phyloP scores from a whole-genome alignment of 2,113 vertebrate genomes.

The Seriola dumerili region DNA sequence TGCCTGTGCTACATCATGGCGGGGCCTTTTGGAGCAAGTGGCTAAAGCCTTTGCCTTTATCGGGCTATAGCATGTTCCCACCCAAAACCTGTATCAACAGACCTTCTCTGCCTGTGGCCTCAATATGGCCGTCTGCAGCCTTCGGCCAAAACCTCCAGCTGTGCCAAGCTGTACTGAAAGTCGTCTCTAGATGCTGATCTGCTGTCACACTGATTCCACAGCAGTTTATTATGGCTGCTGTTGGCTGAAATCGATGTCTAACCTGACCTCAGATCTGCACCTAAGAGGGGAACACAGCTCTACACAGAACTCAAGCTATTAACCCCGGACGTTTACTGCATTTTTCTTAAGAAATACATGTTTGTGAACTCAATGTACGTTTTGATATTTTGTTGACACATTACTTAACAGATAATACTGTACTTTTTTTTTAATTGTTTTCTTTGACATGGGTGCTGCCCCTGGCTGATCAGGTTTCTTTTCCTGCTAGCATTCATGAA shows the following conservation, averaged over 20 bases:
- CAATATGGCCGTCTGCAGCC: conserved; percentile 67
- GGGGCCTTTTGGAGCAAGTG: conserved; percentile 56
- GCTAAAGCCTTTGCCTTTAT: conserved; percentile 64
- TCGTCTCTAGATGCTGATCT: conserved; percentile 61
- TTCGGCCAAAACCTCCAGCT: conserved; percentile 73
- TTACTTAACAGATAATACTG: conserved; percentile 69
- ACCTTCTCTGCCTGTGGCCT: conserved; percentile 74
- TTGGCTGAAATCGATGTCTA: conserved; percentile 38
- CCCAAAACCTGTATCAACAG: conserved; percentile 54
- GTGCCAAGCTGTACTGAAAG: conserved; percentile 73
- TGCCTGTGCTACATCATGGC: conserved; percentile 34
- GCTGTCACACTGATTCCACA: conserved; percentile 46
- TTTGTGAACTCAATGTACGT: conserved; percentile 73
- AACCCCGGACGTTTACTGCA: conserved; percentile 73
- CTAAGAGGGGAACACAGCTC: conserved; percentile 56
- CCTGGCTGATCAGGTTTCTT: conserved; percentile 48
- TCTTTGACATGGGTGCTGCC: conserved; percentile 52
- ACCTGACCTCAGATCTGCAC: conserved; percentile 67
- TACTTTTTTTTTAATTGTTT: conserved; percentile 58
- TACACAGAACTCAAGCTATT: conserved; percentile 70
- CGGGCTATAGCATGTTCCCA: conserved; percentile 68
- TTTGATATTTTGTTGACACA: conserved; percentile 76
- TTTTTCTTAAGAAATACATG: conserved; percentile 74
- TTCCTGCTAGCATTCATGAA: conserved; percentile 46
- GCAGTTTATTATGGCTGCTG: conserved; percentile 25